Base-by-base conservation (phyloP, 2,888 invertebrate species). In the Acrobasis consociella region DNA sequence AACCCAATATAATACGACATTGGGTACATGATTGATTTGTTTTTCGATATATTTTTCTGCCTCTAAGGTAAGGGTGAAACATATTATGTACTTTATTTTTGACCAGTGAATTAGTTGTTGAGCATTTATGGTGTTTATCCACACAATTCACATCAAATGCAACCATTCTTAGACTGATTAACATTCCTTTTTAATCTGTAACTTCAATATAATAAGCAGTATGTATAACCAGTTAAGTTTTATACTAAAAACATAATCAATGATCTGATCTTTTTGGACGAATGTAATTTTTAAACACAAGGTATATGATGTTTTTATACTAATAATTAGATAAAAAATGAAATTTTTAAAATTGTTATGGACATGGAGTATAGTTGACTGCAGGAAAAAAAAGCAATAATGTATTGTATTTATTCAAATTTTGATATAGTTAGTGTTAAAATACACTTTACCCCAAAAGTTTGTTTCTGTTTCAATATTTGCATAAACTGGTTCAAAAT, bases 131-230 rank as follows among this genome's bases (percentile, higher is more conserved):
- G 49, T 38, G 15, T 50, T 13, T n/a, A n/a, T 60, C 15, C 16
- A 51, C 11, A 5, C 16, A 49, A 51, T 22, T 58, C 42, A 73
- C 67, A 78, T 71, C 72, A 78, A 75, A 77, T 73, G 74, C 75
- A 76, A 75, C 72, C 69, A 75, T 68, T 55, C 70, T 80, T 83
- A 83, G 83, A 83, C 83, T 83, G 83, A 83, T 75, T 72, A 76
- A 83, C 83, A 83, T 83, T 83, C 82, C 83, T 78, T 75, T 69
- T 73, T 69, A 69, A 64, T 66, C 62, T 65, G 62, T 67, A 53
- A 59, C 38, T 49, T 67, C 59, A 65, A 64, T 59, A 69, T 49
- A 50, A 56, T 61, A 62, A 66, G 51, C 63, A 62, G 31, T 31
- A 31, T 31, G 60, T 60, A 52, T 42, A 60, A 60, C 60, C 39